These are phyloP conservation scores for Drosophila ohnishii DNA, from an alignment of 1,140 invertebrate genomes.

Conservation along the genomic window DNA sequence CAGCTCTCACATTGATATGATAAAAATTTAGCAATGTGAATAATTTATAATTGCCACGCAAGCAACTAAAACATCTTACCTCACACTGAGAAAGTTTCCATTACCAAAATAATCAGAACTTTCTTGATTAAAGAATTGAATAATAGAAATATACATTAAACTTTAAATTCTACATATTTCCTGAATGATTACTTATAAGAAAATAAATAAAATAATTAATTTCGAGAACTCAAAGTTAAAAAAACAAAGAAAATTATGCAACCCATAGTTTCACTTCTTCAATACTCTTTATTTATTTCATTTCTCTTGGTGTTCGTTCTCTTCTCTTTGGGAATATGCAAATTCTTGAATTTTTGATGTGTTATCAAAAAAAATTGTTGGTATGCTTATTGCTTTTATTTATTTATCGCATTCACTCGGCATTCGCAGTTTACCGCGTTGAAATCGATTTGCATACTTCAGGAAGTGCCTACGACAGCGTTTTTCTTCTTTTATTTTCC, in stretches of 20 bases:
- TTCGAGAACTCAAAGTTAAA: not conserved
- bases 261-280: not conserved
- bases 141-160: not conserved
- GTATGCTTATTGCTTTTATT: constrained; percentile 35
- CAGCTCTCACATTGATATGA: constrained; percentile 57
- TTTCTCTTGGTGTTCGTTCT: constrained; percentile 6
- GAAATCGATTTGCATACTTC: constrained; percentile 77
- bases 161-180: not conserved
- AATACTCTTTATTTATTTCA: not conserved
- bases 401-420: constrained; percentile 51
- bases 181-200: no score
- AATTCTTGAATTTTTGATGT: constrained; percentile 61
- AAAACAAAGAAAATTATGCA: not conserved
- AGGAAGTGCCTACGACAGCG: constrained; percentile 72
- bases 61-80: constrained; percentile 46
- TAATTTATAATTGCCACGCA: constrained; percentile 76
- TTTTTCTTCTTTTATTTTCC: constrained; percentile 47
- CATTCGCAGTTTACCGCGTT: constrained; percentile 59
- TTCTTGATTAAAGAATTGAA: not conserved
- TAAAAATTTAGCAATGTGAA: constrained; percentile 54
- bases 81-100: constrained; percentile 1
- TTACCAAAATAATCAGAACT: not conserved
- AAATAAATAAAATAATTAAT: not conserved
- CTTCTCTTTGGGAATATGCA: constrained; percentile 41
- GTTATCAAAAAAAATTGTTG: constrained; percentile 53